Evolutionary conservation across 2,888 invertebrate genomes (phyloP).

Genomic region (Teinopalpus imperialis): DNA sequence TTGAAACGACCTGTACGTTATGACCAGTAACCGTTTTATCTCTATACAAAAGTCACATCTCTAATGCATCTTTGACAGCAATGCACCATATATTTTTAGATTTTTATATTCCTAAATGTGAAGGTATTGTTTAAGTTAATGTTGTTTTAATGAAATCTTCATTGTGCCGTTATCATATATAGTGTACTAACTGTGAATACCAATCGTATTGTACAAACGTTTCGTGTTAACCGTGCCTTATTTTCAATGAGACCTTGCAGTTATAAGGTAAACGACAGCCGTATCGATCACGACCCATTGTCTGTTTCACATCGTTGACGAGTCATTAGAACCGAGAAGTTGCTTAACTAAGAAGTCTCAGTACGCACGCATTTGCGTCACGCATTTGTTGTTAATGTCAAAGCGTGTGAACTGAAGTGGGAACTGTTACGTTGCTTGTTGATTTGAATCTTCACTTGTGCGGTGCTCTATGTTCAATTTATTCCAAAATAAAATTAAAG

Average conservation of each 20-base stretch:
- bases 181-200: slow-evolving; percentile 4
- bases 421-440: slow-evolving; percentile 22
- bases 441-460: slow-evolving; percentile 27
- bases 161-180: slow-evolving; percentile 9
- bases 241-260: slow-evolving; percentile 13
- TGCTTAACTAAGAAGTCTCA: slow-evolving; percentile 44
- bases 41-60: no score
- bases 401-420: slow-evolving; percentile 28
- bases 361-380: slow-evolving; percentile 47
- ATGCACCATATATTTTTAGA: no score
- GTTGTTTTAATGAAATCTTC: no score
- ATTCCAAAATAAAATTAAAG: no score
- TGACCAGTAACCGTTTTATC: no score
- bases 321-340: slow-evolving; percentile 33
- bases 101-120: no score
- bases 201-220: slow-evolving; percentile 1
- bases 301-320: slow-evolving; percentile 24
- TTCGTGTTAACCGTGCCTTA: slow-evolving; percentile 6
- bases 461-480: no score
- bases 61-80: no score
- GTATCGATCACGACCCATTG: slow-evolving; percentile 28
- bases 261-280: slow-evolving; percentile 8
- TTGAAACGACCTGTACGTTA: no score
- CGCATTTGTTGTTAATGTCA: slow-evolving; percentile 34
- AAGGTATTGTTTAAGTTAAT: no score